Percentiles rank a stretch among this genome's conserved stretches.
Conservation (phyloP, 2,797 vertebrate species). For the Ibycter americanus region DNA sequence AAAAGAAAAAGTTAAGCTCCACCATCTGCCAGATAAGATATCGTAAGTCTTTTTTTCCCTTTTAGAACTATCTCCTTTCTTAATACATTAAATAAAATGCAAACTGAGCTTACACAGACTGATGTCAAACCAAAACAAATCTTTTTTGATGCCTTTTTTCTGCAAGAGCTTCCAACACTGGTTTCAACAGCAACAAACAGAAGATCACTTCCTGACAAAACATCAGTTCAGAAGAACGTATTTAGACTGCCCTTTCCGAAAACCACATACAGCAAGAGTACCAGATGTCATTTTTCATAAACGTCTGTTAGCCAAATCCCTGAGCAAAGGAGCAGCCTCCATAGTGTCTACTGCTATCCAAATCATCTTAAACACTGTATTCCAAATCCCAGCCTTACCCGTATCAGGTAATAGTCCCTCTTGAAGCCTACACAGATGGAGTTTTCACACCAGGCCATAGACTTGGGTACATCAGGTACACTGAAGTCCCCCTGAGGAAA, state of each 20-base stretch:
- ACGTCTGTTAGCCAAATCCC: not conserved
- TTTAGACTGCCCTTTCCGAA: not conserved
- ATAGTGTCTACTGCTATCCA: not conserved
- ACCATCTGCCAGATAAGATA: not conserved
- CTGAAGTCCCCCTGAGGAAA: conserved; percentile 88
- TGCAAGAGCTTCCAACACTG: not conserved
- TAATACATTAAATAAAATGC: not conserved
- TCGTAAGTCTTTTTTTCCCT: not conserved
- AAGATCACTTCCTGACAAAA: not conserved
- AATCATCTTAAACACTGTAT: not conserved
- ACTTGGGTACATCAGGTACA: conserved; percentile 95
- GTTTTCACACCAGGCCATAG: conserved; percentile 99
- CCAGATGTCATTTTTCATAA: not conserved
- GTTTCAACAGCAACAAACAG: not conserved
- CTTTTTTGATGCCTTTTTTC: not conserved
- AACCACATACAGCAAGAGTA: not conserved
- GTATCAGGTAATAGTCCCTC: conserved; percentile 96
- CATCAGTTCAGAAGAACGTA: not conserved
- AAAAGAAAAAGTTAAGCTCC: not conserved
- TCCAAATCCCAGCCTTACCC: conserved; percentile 77
- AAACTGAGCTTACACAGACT: not conserved
- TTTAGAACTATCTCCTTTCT: not conserved
- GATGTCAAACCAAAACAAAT: not conserved
- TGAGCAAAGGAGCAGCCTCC: not conserved
- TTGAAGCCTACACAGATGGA: conserved; percentile 99